Percentiles rank a stretch among this genome's conserved stretches.
phyloP scores from a whole-genome alignment of 2,888 invertebrate genomes.

The Amphipoea oculea region DNA sequence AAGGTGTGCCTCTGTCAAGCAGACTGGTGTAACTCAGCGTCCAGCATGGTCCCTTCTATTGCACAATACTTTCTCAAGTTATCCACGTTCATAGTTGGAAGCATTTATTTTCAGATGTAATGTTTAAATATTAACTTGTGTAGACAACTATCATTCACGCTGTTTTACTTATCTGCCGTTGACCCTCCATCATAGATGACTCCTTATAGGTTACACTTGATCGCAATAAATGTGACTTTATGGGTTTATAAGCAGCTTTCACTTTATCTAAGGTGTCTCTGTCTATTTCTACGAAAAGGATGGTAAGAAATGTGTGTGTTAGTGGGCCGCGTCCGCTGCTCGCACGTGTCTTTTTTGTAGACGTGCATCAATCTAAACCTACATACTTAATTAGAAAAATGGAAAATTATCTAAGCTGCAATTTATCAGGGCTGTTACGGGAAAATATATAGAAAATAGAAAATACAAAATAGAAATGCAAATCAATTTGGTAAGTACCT shows the following conservation, averaged over 20 bases:
- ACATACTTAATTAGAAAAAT: conserved; percentile 84
- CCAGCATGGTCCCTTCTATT: conserved; percentile 45
- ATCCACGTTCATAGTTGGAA: conserved; percentile 31
- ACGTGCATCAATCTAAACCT: conserved; percentile 81
- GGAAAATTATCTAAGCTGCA: conserved; percentile 72
- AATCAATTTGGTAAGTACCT: not conserved
- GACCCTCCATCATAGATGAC: conserved; percentile 73
- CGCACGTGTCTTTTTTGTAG: conserved; percentile 83
- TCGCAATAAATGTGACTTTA: conserved; percentile 87
- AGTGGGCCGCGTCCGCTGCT: conserved; percentile 88
- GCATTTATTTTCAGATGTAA: conserved; percentile 38
- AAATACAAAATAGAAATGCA: conserved; percentile 8
- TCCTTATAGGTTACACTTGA: conserved; percentile 78
- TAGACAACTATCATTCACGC: conserved; percentile 45
- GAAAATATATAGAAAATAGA: too few species aligned
- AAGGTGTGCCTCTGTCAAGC: conserved; percentile 84
- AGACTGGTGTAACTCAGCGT: conserved; percentile 83
- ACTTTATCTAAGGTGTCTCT: conserved; percentile 87
- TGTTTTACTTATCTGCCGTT: conserved; percentile 58
- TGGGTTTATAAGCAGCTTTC: conserved; percentile 88
- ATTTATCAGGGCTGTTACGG: conserved; percentile 11
- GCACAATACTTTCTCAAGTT: conserved; percentile 45
- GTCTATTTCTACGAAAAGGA: conserved; percentile 89
- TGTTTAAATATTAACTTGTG: conserved; percentile 32
- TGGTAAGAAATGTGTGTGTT: conserved; percentile 89